phyloP scores from a whole-genome alignment of 2,113 vertebrate genomes.

The Spea multiplicata region DNA sequence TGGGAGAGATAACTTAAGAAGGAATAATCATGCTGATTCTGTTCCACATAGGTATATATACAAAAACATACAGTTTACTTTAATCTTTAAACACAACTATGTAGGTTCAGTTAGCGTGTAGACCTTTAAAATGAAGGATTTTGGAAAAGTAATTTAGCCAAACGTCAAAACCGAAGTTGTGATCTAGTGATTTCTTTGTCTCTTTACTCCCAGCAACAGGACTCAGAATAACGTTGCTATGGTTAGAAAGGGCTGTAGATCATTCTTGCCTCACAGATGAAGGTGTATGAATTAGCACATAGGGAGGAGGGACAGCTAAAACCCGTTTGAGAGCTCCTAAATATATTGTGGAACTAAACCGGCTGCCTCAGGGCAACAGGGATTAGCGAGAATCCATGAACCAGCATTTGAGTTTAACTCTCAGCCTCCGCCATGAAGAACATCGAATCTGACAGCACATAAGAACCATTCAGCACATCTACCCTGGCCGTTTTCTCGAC shows the following conservation, averaged over 20 bases:
- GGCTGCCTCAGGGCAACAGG: slow-evolving; percentile 7
- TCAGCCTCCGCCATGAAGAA: slow-evolving; percentile 34
- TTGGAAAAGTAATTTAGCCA: neutral
- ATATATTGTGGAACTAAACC: slow-evolving; percentile 28
- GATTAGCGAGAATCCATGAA: slow-evolving; percentile 42
- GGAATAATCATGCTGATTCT: no score
- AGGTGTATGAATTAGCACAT: slow-evolving; percentile 28
- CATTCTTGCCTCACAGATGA: neutral
- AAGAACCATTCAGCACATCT: no score
- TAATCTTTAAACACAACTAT: no score
- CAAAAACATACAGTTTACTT: no score
- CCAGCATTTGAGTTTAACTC: slow-evolving; percentile 33
- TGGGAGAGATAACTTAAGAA: no score
- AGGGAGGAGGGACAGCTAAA: slow-evolving; percentile 36
- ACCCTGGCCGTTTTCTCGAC: no score
- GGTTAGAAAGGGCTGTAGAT: neutral
- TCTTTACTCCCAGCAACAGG: slow-evolving; percentile 8
- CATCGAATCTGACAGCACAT: no score
- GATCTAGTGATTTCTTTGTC: neutral
- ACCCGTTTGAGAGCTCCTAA: slow-evolving; percentile 17
- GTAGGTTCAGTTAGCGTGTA: no score
- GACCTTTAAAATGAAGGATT: no score
- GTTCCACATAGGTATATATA: no score
- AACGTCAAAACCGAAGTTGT: neutral
- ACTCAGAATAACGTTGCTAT: neutral